A percentile compares a stretch with the other conserved stretches of the same genome.
Conservation (phyloP, 2,113 vertebrate genomes). For the Notechis scutatus region DNA sequence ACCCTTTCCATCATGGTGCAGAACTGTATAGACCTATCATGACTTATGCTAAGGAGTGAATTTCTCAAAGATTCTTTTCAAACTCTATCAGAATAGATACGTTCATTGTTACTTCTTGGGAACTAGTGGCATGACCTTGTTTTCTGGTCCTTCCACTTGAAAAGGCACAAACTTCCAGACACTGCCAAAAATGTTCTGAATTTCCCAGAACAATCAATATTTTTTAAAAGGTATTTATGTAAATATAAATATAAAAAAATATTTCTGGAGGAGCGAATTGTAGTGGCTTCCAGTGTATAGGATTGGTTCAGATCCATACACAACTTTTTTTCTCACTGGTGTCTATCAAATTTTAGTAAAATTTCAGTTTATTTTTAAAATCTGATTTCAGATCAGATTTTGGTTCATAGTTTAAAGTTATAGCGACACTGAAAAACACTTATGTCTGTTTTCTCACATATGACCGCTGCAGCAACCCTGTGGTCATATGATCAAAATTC, state of each 20-base stretch:
- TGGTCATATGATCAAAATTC: not conserved
- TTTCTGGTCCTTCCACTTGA: not conserved
- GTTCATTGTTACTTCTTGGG: not conserved
- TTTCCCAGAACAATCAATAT: not conserved
- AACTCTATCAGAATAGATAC: not conserved
- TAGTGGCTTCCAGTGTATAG: not conserved
- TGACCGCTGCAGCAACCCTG: not conserved
- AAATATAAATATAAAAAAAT: not conserved
- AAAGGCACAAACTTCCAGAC: not conserved
- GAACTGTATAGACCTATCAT: conserved; percentile 34
- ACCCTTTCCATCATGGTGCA: conserved; percentile 17
- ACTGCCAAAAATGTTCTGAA: not conserved
- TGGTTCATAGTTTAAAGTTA: not conserved
- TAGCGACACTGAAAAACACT: not conserved
- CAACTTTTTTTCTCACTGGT: not conserved
- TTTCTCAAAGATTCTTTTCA: conserved; percentile 9
- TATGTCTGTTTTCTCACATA: not conserved
- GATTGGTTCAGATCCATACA: not conserved
- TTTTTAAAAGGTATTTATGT: not conserved
- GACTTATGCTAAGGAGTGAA: conserved; percentile 41
- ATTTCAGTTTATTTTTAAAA: not conserved
- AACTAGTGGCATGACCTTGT: not conserved
- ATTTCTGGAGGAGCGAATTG: not conserved
- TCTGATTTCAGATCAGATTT: not conserved
- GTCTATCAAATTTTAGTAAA: not conserved